Evolutionary conservation across 2,797 vertebrate genomes (phyloP).

Genomic region (Arrhamphus sclerolepis): DNA sequence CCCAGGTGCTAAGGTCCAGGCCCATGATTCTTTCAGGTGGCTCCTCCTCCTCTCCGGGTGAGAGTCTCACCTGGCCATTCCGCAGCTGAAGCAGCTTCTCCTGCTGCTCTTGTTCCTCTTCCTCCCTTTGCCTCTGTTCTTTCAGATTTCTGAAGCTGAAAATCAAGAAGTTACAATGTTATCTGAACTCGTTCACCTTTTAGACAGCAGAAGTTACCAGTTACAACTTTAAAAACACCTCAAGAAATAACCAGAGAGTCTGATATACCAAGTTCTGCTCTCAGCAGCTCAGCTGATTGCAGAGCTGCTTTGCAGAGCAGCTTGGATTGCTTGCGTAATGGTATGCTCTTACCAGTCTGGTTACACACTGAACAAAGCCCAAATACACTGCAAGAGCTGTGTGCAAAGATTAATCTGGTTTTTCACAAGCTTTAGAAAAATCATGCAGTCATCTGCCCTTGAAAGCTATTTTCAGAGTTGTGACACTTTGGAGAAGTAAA

Average conservation of each 20-base stretch:
- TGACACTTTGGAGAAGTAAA: neutral
- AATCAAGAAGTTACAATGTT: slow-evolving; percentile 40
- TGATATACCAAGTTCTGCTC: slow-evolving; percentile 28
- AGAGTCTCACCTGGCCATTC: slow-evolving; percentile 72
- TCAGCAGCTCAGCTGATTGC: slow-evolving; percentile 62
- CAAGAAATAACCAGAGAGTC: slow-evolving; percentile 18
- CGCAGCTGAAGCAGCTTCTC: slow-evolving; percentile 70
- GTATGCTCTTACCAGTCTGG: slow-evolving; percentile 37
- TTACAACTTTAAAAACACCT: neutral
- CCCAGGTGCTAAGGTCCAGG: slow-evolving; percentile 88
- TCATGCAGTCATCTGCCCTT: slow-evolving; percentile 10
- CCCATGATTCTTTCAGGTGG: slow-evolving; percentile 77
- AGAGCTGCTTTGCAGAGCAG: slow-evolving; percentile 70
- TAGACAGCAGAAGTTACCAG: neutral
- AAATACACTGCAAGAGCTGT: slow-evolving; percentile 41
- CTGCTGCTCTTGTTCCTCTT: slow-evolving; percentile 48
- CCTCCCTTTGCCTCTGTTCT: slow-evolving; percentile 76
- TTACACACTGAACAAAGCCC: slow-evolving; percentile 56
- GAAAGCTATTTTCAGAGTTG: slow-evolving; percentile 26
- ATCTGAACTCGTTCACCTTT: neutral
- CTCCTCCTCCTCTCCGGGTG: slow-evolving; percentile 56
- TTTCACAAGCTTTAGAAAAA: slow-evolving; percentile 36
- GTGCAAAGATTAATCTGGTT: slow-evolving; percentile 64
- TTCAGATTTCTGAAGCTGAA: slow-evolving; percentile 84
- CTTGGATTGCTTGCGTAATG: slow-evolving; percentile 59